Base-by-base conservation (phyloP, 2,888 invertebrate genomes). In the Xylophagus ater region DNA sequence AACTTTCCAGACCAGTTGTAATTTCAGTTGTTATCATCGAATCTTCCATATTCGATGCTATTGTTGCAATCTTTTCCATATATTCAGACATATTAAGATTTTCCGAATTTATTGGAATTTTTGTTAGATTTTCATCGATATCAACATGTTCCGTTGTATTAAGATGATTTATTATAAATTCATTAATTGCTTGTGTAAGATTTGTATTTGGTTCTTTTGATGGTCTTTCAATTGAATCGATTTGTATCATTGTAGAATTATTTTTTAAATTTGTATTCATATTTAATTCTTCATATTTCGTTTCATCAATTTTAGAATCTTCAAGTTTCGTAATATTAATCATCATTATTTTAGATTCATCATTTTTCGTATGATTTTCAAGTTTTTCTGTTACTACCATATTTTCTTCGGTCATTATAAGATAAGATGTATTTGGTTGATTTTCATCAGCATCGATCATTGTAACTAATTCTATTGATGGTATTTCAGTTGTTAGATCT, bases 11-110 rank as follows among this genome's bases (percentile, higher is more conserved):
- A 31, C 40, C 41, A 2, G 50, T 18, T 13, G 19, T 19, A 2
- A 19, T 28, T 3, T 13, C 17, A 6, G n/a, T 9, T 10, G 15
- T 13, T 9, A 53, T 43, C 0, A 53, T 32, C 0, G 55, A 49
- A 18, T 60, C 60, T 10, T 61, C 59, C 6, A 65, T 42, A 1
- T 56, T 58, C 12, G 65, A 65, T 8, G 65, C 65, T 0, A 63
- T 55, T 0, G 65, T 65, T 3, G 65, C 65, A 13, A 62, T 62
- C 43, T 63, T 61, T 3, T 56, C 56, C 41, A 59, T 57, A 46
- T 59, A 65, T 34, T 63, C 56, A 14, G 51, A 49, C 65, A 65
- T 64, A 0, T 49, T 55, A 30, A 61, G 56, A 39, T 53, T 53
- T 34, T 55, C 54, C 4, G 58, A 54, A 20, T 19, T 5, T 7